Conservation (phyloP, 2,113 vertebrate genomes). For the Morone saxatilis region DNA sequence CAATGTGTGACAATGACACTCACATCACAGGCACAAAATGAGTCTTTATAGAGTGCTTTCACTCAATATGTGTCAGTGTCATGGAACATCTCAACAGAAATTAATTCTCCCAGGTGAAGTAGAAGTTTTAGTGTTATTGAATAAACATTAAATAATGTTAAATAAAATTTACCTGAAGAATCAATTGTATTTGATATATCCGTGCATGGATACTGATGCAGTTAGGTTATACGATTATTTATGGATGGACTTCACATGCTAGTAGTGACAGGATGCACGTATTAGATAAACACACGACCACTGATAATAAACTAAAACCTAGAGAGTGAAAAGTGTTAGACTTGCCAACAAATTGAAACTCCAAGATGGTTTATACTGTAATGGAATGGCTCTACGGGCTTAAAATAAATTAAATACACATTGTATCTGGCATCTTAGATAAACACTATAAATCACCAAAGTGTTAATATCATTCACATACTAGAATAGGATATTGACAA, state of each 20-base stretch:
- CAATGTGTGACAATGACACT: constrained; percentile 56
- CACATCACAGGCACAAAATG: constrained; percentile 58
- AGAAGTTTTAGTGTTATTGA: constrained; percentile 29
- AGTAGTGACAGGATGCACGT: neutral
- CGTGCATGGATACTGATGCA: neutral
- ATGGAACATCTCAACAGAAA: constrained; percentile 56
- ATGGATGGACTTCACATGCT: neutral
- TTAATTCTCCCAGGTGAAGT: constrained; percentile 42
- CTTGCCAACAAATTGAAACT: neutral
- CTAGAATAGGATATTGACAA: neutral
- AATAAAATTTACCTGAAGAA: constrained; percentile 28
- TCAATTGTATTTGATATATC: constrained; percentile 29
- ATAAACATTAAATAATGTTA: neutral
- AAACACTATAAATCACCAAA: neutral
- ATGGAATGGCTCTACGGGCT: neutral
- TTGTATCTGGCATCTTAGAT: neutral
- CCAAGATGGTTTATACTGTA: neutral
- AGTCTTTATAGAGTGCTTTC: constrained; percentile 67
- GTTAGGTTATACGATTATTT: neutral
- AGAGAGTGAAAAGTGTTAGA: neutral
- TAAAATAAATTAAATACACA: neutral
- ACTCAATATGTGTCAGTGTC: constrained; percentile 43
- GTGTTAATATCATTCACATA: neutral
- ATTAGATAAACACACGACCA: neutral
- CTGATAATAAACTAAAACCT: too few relatives aligned